These are phyloP conservation scores for Sminthurides aquaticus DNA, from an alignment of 2,888 invertebrate genomes.

Conservation along the genomic window DNA sequence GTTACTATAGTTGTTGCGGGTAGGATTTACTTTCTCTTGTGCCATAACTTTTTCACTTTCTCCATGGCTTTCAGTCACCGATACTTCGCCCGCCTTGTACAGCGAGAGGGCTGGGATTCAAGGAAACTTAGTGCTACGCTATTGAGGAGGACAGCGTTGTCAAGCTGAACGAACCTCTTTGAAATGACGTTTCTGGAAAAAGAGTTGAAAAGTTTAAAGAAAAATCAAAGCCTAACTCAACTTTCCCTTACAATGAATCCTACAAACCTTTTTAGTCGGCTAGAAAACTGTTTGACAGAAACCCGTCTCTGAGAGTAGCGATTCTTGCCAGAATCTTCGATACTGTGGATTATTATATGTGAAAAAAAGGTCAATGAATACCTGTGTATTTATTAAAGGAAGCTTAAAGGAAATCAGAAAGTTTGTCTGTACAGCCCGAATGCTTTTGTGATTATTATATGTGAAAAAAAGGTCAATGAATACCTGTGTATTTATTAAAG, in stretches of 20 bases:
- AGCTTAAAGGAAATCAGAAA: too few relatives aligned
- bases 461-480: background rate
- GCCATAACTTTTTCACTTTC: background rate
- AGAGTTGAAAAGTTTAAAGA: background rate
- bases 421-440: too few relatives aligned
- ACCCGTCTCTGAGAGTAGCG: background rate
- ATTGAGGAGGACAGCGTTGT: too few relatives aligned
- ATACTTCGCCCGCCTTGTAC: background rate
- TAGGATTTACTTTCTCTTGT: too few relatives aligned
- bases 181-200: background rate
- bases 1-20: too few relatives aligned
- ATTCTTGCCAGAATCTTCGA: background rate
- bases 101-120: background rate
- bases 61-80: background rate
- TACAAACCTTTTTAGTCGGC: background rate
- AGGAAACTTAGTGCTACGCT: background rate
- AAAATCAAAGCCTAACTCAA: background rate
- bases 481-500: too few relatives aligned
- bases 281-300: background rate
- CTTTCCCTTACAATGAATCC: background rate
- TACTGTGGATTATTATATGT: too few relatives aligned
- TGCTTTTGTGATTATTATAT: background rate
- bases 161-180: background rate
- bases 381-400: too few relatives aligned
- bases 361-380: background rate